Conservation (phyloP, 2,797 vertebrate species). For the Pseudochirops cupreus region DNA sequence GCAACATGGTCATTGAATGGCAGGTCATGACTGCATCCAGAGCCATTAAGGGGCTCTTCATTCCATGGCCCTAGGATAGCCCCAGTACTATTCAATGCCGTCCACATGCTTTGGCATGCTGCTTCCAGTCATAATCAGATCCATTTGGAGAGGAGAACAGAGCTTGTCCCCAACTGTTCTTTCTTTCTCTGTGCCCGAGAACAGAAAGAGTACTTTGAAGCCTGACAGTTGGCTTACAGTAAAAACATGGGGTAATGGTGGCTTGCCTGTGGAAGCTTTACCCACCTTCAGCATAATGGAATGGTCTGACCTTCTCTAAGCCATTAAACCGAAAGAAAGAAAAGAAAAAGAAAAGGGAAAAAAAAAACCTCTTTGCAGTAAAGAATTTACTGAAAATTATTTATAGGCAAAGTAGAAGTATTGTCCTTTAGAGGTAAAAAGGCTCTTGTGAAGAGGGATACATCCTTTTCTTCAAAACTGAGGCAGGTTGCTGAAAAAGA, state of each 20-base stretch:
- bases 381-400: constrained; percentile 72
- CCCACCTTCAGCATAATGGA: constrained; percentile 72
- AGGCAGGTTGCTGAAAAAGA: constrained; percentile 44
- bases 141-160: constrained; percentile 46
- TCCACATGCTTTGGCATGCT: not conserved
- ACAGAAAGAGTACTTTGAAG: constrained; percentile 72
- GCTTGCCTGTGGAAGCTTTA: constrained; percentile 68
- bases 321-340: constrained; percentile 57
- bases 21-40: not conserved
- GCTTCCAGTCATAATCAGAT: constrained; percentile 25
- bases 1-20: not conserved
- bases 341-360: constrained; percentile 66
- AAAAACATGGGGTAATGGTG: constrained; percentile 75
- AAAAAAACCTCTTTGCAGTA: constrained; percentile 69
- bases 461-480: constrained; percentile 48
- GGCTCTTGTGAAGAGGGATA: constrained; percentile 40
- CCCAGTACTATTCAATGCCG: not conserved
- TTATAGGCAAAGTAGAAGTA: constrained; percentile 71
- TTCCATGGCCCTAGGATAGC: not conserved
- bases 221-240: constrained; percentile 75
- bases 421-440: constrained; percentile 69
- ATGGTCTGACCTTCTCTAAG: constrained; percentile 74
- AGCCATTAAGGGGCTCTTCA: not conserved
- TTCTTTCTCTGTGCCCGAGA: constrained; percentile 47
- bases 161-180: constrained; percentile 17